Evolutionary conservation across 2,888 invertebrate genomes (phyloP).

Genomic region (Nephrocerus scutellatus): DNA sequence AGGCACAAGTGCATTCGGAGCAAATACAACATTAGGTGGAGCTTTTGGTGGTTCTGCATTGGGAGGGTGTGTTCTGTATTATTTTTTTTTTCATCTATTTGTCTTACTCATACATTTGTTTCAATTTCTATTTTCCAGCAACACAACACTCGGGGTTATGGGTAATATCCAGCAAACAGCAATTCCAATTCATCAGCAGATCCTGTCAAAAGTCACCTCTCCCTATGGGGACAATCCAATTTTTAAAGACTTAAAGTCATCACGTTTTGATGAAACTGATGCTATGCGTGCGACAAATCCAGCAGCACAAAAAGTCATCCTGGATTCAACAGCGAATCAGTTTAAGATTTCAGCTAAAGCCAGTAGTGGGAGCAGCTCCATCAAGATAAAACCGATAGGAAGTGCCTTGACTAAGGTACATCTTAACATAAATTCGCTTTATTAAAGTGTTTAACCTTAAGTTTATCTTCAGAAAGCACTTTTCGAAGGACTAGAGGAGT

Average conservation of each 20-base stretch:
- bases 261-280: slow-evolving; percentile 53
- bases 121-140: slow-evolving; percentile 12
- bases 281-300: slow-evolving; percentile 66
- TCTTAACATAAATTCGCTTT: not conserved
- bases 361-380: slow-evolving; percentile 47
- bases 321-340: slow-evolving; percentile 48
- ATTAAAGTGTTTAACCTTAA: not conserved
- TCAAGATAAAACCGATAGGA: slow-evolving; percentile 48
- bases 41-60: slow-evolving; percentile 27
- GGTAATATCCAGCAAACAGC: slow-evolving; percentile 36
- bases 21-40: slow-evolving; percentile 36
- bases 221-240: slow-evolving; percentile 86
- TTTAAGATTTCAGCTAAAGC: slow-evolving; percentile 56
- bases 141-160: slow-evolving; percentile 29
- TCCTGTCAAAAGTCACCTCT: slow-evolving; percentile 65
- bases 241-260: slow-evolving; percentile 66
- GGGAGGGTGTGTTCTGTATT: slow-evolving; percentile 24
- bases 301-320: slow-evolving; percentile 59
- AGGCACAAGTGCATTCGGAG: slow-evolving; percentile 29
- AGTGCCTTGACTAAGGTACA: slow-evolving; percentile 32
- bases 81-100: not conserved
- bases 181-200: slow-evolving; percentile 61
- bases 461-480: slow-evolving; percentile 58
- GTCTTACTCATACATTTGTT: not conserved
- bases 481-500: slow-evolving; percentile 82